Evolutionary conservation across 2,113 vertebrate species (phyloP).

Genomic region (Athene cunicularia): DNA sequence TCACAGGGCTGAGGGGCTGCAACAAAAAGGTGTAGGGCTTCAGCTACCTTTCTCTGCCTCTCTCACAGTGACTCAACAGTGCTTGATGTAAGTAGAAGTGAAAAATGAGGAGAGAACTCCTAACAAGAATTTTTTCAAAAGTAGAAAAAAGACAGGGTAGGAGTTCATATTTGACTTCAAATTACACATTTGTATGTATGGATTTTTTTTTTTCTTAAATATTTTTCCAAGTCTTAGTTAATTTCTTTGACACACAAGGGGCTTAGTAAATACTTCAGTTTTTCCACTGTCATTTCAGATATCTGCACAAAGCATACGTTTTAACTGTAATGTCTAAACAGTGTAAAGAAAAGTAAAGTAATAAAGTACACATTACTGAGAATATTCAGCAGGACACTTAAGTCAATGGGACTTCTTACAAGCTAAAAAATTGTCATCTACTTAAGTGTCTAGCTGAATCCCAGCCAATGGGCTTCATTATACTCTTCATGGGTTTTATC

Average conservation of each 20-base stretch:
- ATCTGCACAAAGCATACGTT: not conserved
- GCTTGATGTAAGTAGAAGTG: not conserved
- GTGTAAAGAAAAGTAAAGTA: not conserved
- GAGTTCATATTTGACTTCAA: not conserved
- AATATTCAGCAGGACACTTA: not conserved
- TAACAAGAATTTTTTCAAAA: not conserved
- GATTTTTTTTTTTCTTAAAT: not conserved
- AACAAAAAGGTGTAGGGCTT: not conserved
- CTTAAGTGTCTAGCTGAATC: slow-evolving; percentile 19
- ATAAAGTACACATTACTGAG: not conserved
- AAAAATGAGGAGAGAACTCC: not conserved
- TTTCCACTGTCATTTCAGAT: not conserved
- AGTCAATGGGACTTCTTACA: not conserved
- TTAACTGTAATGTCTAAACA: not conserved
- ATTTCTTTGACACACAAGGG: not conserved
- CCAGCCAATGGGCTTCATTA: slow-evolving; percentile 30
- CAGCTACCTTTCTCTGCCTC: not conserved
- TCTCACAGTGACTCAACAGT: not conserved
- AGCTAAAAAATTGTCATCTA: slow-evolving; percentile 8
- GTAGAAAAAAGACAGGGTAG: not conserved
- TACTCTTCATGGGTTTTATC: slow-evolving; percentile 18
- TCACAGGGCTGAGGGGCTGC: not conserved
- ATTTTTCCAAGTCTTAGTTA: not conserved
- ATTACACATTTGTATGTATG: not conserved
- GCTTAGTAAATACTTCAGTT: not conserved